A percentile compares a stretch with the other conserved stretches of the same genome.
Evolutionary conservation across 2,113 vertebrate species (phyloP).

Genomic region (Leptobrachium leishanense): DNA sequence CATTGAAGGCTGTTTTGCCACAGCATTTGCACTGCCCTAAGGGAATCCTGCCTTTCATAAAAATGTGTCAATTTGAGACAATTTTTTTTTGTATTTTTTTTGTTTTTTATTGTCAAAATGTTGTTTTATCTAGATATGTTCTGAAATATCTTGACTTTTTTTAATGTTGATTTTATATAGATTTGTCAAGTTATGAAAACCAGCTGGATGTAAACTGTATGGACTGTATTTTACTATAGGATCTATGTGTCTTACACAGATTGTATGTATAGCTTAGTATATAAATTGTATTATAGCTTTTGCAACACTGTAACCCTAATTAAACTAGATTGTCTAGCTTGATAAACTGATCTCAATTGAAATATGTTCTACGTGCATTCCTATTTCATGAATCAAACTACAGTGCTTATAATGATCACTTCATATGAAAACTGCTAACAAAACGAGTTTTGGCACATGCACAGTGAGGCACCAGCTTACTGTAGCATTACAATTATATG

Average conservation of each 20-base stretch:
- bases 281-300: neutral
- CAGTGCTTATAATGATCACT: too few species aligned
- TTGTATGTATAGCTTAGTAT: neutral
- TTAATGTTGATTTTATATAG: neutral
- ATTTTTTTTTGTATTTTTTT: neutral
- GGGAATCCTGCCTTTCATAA: neutral
- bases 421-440: too few species aligned
- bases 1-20: neutral
- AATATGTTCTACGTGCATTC: too few species aligned
- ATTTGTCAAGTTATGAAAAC: neutral
- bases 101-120: neutral
- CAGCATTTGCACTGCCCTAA: neutral
- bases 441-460: too few species aligned
- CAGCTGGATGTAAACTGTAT: neutral
- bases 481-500: too few species aligned
- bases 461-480: too few species aligned
- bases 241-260: neutral
- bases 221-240: neutral
- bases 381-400: too few species aligned
- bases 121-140: too few species aligned
- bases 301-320: neutral
- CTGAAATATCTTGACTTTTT: too few species aligned
- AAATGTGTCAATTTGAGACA: neutral
- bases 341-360: too few species aligned
- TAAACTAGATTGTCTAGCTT: too few species aligned